These are phyloP conservation scores for Myripristis murdjan DNA, from an alignment of 2,797 vertebrate genomes.

Conservation along the genomic window DNA sequence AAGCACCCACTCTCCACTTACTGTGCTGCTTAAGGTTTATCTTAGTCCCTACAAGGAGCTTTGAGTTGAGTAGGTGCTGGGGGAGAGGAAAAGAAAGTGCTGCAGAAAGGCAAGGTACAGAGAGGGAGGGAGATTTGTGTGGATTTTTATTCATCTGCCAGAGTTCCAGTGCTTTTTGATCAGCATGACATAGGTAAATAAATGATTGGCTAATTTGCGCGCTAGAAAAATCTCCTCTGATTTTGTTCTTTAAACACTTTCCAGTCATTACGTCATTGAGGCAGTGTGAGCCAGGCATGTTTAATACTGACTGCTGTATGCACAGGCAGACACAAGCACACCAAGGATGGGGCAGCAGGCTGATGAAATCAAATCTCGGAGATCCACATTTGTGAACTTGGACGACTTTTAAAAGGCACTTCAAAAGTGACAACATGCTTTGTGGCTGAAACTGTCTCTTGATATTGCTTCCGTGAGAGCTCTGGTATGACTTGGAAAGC, in stretches of 20 bases:
- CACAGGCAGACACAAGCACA: slow-evolving; percentile 22
- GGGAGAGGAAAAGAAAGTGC: slow-evolving; percentile 30
- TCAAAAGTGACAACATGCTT: slow-evolving; percentile 9
- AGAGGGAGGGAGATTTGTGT: slow-evolving; percentile 27
- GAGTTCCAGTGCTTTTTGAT: slow-evolving; percentile 50
- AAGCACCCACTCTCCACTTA: slow-evolving; percentile 33
- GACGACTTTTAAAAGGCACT: slow-evolving; percentile 16
- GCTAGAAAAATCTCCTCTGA: slow-evolving; percentile 43
- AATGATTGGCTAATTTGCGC: slow-evolving; percentile 50
- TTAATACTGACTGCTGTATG: slow-evolving; percentile 22
- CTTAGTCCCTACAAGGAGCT: slow-evolving; percentile 49
- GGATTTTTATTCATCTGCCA: slow-evolving; percentile 58
- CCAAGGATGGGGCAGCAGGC: slow-evolving; percentile 7
- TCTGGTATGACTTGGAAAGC: neutral
- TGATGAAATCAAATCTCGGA: slow-evolving; percentile 31
- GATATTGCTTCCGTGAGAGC: slow-evolving; percentile 6
- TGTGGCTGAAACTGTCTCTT: slow-evolving; percentile 7
- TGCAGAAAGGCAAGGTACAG: slow-evolving; percentile 13
- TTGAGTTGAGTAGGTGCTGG: slow-evolving; percentile 24
- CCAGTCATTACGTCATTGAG: slow-evolving; percentile 46
- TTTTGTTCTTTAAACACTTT: slow-evolving; percentile 48
- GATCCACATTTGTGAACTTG: neutral
- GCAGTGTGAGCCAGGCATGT: slow-evolving; percentile 26
- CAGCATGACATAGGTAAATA: slow-evolving; percentile 59
- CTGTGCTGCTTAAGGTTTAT: slow-evolving; percentile 54